These are phyloP conservation scores for Cyprinodon diabolis DNA, from an alignment of 2,797 vertebrate genomes.

Conservation along the genomic window DNA sequence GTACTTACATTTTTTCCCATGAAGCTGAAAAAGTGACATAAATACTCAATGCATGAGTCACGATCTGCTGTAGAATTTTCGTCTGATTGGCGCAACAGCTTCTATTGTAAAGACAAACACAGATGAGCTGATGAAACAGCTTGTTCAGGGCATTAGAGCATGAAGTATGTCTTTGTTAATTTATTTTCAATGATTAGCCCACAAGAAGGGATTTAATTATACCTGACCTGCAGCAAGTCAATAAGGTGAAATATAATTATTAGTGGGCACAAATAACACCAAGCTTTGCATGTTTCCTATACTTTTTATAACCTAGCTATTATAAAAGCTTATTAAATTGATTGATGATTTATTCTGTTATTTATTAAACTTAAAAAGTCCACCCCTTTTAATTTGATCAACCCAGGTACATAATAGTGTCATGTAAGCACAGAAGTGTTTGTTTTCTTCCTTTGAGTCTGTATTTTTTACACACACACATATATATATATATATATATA, in stretches of 20 bases:
- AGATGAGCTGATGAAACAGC: conserved; percentile 17
- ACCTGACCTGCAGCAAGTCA: conserved; percentile 31
- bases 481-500: too few species aligned
- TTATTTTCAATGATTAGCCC: conserved; percentile 41
- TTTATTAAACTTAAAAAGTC: not conserved
- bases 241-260: conserved; percentile 32
- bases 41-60: conserved; percentile 24
- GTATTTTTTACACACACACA: not conserved
- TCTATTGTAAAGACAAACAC: conserved; percentile 23
- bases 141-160: conserved; percentile 30
- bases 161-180: conserved; percentile 32
- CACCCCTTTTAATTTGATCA: not conserved
- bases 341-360: not conserved
- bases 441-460: not conserved
- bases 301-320: conserved; percentile 9
- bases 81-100: conserved; percentile 2
- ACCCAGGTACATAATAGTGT: not conserved
- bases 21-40: conserved; percentile 15
- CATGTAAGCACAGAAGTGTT: not conserved
- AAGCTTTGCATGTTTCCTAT: conserved; percentile 4
- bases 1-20: conserved; percentile 15
- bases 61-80: conserved; percentile 18
- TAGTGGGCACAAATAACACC: conserved; percentile 22
- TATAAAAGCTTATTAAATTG: conserved; percentile 6
- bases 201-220: conserved; percentile 30